Evolutionary conservation across 2,797 vertebrate species (phyloP), one percentile per base, ranked within the genome.

Genomic region (Eulemur albifrons): DNA sequence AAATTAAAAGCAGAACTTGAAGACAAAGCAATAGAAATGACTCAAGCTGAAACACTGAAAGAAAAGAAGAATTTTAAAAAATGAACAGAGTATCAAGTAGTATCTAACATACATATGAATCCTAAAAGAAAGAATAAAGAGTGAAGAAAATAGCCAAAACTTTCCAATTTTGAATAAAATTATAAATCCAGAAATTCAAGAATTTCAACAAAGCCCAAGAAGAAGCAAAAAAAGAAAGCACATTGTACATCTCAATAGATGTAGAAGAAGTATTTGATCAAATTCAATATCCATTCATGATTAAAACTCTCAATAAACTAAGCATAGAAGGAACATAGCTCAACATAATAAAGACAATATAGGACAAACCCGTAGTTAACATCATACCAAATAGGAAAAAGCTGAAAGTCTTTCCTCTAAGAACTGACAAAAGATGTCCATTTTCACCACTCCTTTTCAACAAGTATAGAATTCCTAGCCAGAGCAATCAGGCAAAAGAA

Each of bases 121-220:
- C 35, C 43, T 25, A 89, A 76, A 80, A 89, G 14, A 84, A 12
- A 84, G 25, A 30, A 70, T 38, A 85, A 91, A 84, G 12, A 87
- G 32, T 30, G 32, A 82, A 67, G 63, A 90, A 90, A 43, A 59
- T 38, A 70, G 38, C 45, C 52, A 84, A 87, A 95, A n/a, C 40
- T 63, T 94, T 83, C 45, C 40, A 90, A 90, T 50, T 95, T 40
- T 87, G 8, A 90, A 83, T 45, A 89, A 69, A 63, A 94, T 43
- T 69, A 70, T 84, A 77, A 82, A 94, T 18, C 52, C 21, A 43
- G 4, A 79, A 38, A 83, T 27, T 17, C n/a, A 86, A 67, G 13
- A 59, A 61, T 15, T 69, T 83, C 38, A 83, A 67, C n/a, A 92
- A 95, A 87, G 25, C 17, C 4, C 48, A 93, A 67, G 18, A 50